Base-by-base conservation (phyloP, 2,113 vertebrate genomes). In the Leucoraja erinaceus region DNA sequence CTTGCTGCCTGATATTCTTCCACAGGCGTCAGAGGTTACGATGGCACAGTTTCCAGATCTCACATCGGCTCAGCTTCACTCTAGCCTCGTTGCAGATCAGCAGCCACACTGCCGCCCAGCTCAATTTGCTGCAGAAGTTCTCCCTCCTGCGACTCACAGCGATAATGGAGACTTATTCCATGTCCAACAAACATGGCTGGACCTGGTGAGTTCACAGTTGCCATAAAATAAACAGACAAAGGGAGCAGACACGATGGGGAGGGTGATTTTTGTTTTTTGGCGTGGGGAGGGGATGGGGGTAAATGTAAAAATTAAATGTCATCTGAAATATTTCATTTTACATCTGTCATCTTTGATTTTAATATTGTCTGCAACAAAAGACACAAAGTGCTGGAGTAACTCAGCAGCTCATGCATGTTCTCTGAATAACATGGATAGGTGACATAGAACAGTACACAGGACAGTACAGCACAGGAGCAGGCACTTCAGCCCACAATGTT, bases 121-220 rank as follows among this genome's bases (percentile, higher is more conserved):
- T 99, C 94, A 98, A 97, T 93, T 96, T 99, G 92, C 95, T 99
- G 93, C 99, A 99, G 93, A 99, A 97, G 94, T 98, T 99, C 95
- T 99, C 99, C 0, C 95, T 99, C 93, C 97, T 99, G 28, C 97
- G 98, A 10, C 97, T 99, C 56, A 99, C 99, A 0, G 99, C 98
- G 94, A 98, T 98, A 95, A 99, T 99, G 99, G 99, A 99, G 95
- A 99, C 98, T 93, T 97, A 98, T 94, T 99, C 98, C 72, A 95
- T 98, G 98, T 98, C 98, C 95, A 99, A 97, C 95, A 99, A 99
- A 93, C 99, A 99, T 38, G 98, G 98, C 94, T 99, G 99, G 99
- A 97, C 98, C 10, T 99, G 99, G 99, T 99, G 74, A 95, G 98
- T 96, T 83, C n/a, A 33, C 56, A 93, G 56, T 81, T 9, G 86